phyloP scores from a whole-genome alignment of 2,888 invertebrate species.

The Lordiphosa andalusiaca region DNA sequence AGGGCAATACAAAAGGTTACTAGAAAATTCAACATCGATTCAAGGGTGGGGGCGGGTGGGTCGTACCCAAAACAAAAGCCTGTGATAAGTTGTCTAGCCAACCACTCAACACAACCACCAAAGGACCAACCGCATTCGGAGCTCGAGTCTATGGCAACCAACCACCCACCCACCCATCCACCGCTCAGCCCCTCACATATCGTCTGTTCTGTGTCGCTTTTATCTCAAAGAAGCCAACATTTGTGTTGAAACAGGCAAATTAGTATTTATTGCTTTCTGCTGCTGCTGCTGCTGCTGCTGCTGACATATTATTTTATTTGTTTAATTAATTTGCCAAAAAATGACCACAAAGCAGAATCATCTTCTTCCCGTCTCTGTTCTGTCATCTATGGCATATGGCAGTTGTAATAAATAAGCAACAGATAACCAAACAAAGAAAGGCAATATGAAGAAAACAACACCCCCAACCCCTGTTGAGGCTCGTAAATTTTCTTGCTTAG shows the following conservation, averaged over 20 bases:
- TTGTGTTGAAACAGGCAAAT: conserved; percentile 74
- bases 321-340: conserved; percentile 70
- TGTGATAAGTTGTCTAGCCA: conserved; percentile 35
- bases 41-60: conserved; percentile 5
- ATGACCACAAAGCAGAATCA: conserved; percentile 49
- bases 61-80: conserved; percentile 13
- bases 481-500: conserved; percentile 60
- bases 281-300: conserved; percentile 65
- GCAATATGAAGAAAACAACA: conserved; percentile 27
- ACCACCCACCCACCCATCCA: conserved; percentile 1
- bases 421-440: conserved; percentile 60
- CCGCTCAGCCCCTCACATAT: conserved; percentile 1
- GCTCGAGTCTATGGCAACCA: conserved; percentile 29
- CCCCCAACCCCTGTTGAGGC: conserved; percentile 11
- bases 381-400: conserved; percentile 64
- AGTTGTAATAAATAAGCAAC: conserved; percentile 68
- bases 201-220: conserved; percentile 25
- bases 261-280: conserved; percentile 68
- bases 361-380: conserved; percentile 29
- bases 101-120: conserved; percentile 15
- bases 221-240: conserved; percentile 61
- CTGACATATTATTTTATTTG: conserved; percentile 75
- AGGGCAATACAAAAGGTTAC: conserved; percentile 3
- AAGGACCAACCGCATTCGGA: conserved; percentile 28
- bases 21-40: conserved; percentile 17